Base-by-base conservation (phyloP, 2,888 invertebrate species). In the Macropis europaea region DNA sequence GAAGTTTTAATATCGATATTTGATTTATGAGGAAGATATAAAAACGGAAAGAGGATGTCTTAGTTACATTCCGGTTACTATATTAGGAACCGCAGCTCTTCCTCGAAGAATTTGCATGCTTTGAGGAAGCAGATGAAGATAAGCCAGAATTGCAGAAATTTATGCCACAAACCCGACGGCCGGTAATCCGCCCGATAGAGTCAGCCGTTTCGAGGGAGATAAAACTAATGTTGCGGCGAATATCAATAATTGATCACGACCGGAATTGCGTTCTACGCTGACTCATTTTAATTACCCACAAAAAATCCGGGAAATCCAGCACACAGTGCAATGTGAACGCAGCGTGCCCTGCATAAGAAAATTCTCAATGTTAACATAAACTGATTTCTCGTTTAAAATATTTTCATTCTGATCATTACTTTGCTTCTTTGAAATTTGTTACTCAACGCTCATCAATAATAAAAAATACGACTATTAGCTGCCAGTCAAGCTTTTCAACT, bases 181-280 rank as follows among this genome's bases (percentile, higher is more conserved):
- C 7, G 19, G 13, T 22, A 48, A 48, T 38, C 38, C 19, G 13
- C 5, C 48, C 28, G 19, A 59, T 59, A 48, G 19, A 24, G 26
- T 38, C 4, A 24, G 36, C 11, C 11, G 24, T 19, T 38, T 36
- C 6, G 36, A 11, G 42, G 0, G 2, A 9, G 19, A 11, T 19
- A 42, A 32, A 48, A 34, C 7, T 28, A 54, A 54, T 42, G 22
- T 22, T 1, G 48, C 6, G 1, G n/a, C 9, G 34, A 43, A 50
- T 64, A 64, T 64, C 60, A 50, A 60, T 50, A 64, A 50, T 28
- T 34, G 34, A 50, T 59, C 64, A 22, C 32, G 30, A 9, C 13
- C 42, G 19, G 19, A n/a, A 40, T 36, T 43, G 64, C 42, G 60
- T 50, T 15, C 9, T 0, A 19, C 1, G 26, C 59, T 59, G 60